Base-by-base conservation (phyloP, 2,888 invertebrate species). In the Calliphora vomitoria region DNA sequence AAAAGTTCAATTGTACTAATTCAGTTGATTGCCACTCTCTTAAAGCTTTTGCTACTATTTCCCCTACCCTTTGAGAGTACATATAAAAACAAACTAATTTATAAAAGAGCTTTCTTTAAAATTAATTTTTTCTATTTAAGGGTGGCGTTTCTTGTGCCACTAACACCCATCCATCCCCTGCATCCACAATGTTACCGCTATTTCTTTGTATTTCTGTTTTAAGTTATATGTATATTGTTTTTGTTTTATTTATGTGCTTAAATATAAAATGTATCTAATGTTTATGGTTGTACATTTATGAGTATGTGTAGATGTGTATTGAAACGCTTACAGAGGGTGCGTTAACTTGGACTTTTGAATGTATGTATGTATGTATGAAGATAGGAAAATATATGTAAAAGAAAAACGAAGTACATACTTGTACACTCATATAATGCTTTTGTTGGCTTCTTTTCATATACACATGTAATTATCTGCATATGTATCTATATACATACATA, bases 371-470 rank as follows among this genome's bases (percentile, higher is more conserved):
- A 41, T 72, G 53, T 58, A 82, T 35, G 41, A 53, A 13, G 13
- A 31, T 58, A 60, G 44, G 38, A 35, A 69, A 41, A 47, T 58
- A 68, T 11, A 58, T 4, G 44, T 44, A 20, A 15, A 20, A 58
- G 4, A 50, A 62, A 62, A 25, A 66, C 31, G 18, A 55, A 47
- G 8, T 47, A 68, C 25, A 25, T 41, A 38, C 13, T 20, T 10
- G 8, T 58, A 60, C 44, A 44, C 69, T 75, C 31, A 38, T 58
- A 53, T 68, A 75, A 41, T 81, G 44, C 41, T 85, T 85, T 85
- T 85, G 80, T 85, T 85, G 85, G 85, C 85, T 85, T 85, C 85
- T 55, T 75, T 79, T 68, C n/a, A 41, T 50, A 47, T 82, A 60
- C 60, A 69, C 11, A 20, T 31, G n/a, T 25, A 31, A 72, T 44